Evolutionary conservation across 2,113 vertebrate species (phyloP), one percentile per base, ranked within the genome.

Genomic region (Meleagris gallopavo): DNA sequence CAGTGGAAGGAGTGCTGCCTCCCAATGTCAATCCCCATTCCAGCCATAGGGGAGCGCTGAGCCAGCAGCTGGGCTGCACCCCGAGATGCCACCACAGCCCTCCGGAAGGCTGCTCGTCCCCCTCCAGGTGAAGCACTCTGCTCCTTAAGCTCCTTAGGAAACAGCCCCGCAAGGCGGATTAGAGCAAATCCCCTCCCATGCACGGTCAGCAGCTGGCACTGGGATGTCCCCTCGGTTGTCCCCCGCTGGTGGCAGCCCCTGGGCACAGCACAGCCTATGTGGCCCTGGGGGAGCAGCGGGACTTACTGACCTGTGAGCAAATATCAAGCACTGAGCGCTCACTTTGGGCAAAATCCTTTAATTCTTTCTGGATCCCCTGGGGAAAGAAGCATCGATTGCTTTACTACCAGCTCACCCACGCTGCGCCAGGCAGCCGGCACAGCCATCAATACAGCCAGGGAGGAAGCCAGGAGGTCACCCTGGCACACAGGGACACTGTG

Each of bases 261-360:
- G 36, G 36, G 61, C 8, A 17, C 25, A 16, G 21, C 25, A 0
- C 67, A 18, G 58, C 50, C 50, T 10, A 11, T 0, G 0, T 0
- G 2, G 74, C 46, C 13, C 15, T 0, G 3, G 19, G 36, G 90
- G 10, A 86, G 45, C 89, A 9, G 14, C 1, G 3, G 43, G 55
- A 64, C 55, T 93, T 77, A 21, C 87, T 77, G 91, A 94, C 94
- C 78, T 70, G 38, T 38, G 82, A 94, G 94, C 85, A 94, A 90
- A 90, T 40, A 88, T 4, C 89, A 82, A 81, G 78, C 5, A 0
- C 82, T 3, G 25, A 34, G 84, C 65, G 1, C 41, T 80, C n/a
- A 29, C 75, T 89, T 54, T 1, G 64, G 84, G 38, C 74, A 61
- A 73, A 83, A 94, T 92, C 89, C 96, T 92, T 82, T 82, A 71